Percentiles rank a stretch among this genome's conserved stretches.
phyloP scores from a whole-genome alignment of 1,140 invertebrate species.

The Nasonia longicornis region DNA sequence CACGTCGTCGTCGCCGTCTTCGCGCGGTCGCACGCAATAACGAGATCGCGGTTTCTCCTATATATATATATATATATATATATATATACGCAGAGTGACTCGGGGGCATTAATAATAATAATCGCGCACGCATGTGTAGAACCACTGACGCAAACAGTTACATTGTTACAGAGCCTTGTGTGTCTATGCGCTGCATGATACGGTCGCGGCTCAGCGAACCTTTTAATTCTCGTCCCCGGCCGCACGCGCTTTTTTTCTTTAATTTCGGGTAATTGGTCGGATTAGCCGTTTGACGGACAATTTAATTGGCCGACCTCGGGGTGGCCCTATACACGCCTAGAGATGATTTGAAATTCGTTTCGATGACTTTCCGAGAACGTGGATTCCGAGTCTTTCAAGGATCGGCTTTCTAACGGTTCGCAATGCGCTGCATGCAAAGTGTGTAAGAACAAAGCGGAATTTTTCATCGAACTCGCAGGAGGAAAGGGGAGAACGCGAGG shows the following conservation, averaged over 20 bases:
- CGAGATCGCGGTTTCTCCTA: constrained; percentile 11
- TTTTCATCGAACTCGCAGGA: not conserved
- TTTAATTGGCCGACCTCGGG: constrained; percentile 1
- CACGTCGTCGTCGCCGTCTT: constrained; percentile 5
- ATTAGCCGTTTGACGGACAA: constrained; percentile 10
- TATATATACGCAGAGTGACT: not conserved
- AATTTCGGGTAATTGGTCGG: not conserved
- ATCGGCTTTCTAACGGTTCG: no score
- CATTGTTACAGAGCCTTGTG: not conserved
- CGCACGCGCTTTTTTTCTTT: not conserved
- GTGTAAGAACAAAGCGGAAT: not conserved
- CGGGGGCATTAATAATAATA: constrained; percentile 13
- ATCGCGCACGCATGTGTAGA: not conserved
- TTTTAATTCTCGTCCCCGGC: not conserved
- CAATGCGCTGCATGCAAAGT: not conserved
- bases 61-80: not conserved
- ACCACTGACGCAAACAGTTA: not conserved
- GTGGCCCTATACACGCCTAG: not conserved
- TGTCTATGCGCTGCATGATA: not conserved
- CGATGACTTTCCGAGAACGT: not conserved
- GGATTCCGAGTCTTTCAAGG: no score
- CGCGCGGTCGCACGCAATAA: constrained; percentile 22
- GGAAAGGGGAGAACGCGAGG: not conserved
- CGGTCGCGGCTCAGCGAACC: not conserved
- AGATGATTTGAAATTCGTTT: not conserved